Base-by-base conservation (phyloP, 2,113 vertebrate genomes). In the Genyomyrus donnyi region DNA sequence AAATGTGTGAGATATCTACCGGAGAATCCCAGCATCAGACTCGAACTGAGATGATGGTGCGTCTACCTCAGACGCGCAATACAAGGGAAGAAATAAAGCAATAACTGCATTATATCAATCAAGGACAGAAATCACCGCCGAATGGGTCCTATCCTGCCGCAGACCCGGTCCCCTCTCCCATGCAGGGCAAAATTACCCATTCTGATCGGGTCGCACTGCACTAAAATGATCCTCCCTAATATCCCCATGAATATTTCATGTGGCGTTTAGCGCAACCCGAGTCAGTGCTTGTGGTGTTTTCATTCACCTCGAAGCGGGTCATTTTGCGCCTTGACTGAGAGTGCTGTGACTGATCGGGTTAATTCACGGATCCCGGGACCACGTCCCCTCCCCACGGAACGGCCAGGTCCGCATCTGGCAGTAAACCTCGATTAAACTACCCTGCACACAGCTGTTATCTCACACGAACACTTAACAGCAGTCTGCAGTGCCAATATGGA, bases 181-280 rank as follows among this genome's bases (percentile, higher is more conserved):
- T n/a, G 21, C 84, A n/a, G 6, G 91, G 92, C 92, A 93, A 80
- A 88, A 92, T 93, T 93, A 93, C 92, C 85, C 90, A 91, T 93
- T 93, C 91, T 83, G 92, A 93, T 93, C 92, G 74, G 89, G 92
- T 93, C 91, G 91, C 91, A 74, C 92, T 62, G 90, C 92, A 91
- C 92, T 91, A 91, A 91, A 92, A 93, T 93, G 91, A 92, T 90
- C 91, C 91, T 90, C 91, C 89, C 87, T 91, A 92, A 92, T 92
- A 93, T 90, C 86, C 86, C 66, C 88, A 92, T 92, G 90, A 92
- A 93, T 92, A 92, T 93, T 93, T 92, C 86, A 93, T 93, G 92
- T 92, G 90, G 90, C 91, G 90, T 93, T 91, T 93, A 90, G 91
- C 52, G 87, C 86, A 90, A 91, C 74, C 49, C 49, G 91, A 92